Evolutionary conservation across 35 echinoderm and acorn worm species (phyloP).

Genomic region (Ophioderma brevispina): DNA sequence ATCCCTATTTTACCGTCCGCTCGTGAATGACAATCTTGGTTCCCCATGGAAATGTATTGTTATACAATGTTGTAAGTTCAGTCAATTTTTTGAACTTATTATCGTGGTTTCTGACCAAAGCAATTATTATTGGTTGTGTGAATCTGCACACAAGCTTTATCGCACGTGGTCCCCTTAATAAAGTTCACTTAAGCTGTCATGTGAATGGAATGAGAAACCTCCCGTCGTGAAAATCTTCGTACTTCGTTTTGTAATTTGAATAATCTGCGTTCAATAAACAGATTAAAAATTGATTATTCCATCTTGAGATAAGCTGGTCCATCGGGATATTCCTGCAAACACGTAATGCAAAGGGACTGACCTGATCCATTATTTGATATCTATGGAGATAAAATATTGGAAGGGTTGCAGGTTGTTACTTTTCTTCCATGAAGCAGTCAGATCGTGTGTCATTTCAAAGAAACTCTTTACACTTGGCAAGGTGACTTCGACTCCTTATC

Average conservation of each 20-base stretch:
- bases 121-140: background rate
- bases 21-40: background rate
- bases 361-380: no score
- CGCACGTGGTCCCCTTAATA: background rate
- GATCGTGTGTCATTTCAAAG: background rate
- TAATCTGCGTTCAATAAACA: no score
- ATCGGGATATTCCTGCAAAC: no score
- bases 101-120: background rate
- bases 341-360: no score
- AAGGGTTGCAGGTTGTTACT: no score
- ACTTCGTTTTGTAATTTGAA: constrained; percentile 16
- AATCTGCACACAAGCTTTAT: background rate
- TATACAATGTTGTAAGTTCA: background rate
- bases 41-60: background rate
- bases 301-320: no score
- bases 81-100: background rate
- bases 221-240: constrained; percentile 17
- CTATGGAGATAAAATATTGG: no score
- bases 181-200: background rate
- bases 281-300: no score
- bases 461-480: background rate
- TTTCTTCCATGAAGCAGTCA: background rate
- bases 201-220: background rate
- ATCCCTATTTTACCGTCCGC: no score
- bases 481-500: background rate